Conservation (phyloP, 1,140 invertebrate species). For the Ooceraea biroi region DNA sequence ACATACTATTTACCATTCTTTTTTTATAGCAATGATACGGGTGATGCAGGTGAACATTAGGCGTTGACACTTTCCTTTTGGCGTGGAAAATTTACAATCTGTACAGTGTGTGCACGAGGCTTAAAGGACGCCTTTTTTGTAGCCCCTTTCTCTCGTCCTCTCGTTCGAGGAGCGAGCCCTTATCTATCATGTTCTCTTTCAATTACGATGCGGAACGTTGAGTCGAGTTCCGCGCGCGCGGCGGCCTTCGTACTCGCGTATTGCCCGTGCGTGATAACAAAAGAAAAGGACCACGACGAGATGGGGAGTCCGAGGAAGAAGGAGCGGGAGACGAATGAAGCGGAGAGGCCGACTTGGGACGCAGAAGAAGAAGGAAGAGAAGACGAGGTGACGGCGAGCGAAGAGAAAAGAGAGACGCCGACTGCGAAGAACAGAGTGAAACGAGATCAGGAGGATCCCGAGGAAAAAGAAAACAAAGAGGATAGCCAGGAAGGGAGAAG, state of each 20-base stretch:
- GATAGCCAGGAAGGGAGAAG: constrained; percentile 1
- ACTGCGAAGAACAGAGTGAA: constrained; percentile 17
- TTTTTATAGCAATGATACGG: neutral
- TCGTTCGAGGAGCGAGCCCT: constrained; percentile 58
- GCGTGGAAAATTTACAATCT: neutral
- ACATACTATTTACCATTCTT: neutral
- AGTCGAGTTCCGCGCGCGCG: constrained; percentile 41
- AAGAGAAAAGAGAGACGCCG: neutral
- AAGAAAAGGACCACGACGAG: constrained; percentile 10
- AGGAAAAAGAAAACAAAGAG: constrained; percentile 19
- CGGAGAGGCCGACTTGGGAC: constrained; percentile 15
- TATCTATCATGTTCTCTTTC: constrained; percentile 75
- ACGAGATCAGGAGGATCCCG: constrained; percentile 48
- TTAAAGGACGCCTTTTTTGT: constrained; percentile 31
- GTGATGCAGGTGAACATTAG: neutral
- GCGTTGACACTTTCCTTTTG: neutral
- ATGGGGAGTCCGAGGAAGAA: constrained; percentile 32
- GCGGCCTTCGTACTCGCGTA: constrained; percentile 58
- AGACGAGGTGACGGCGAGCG: neutral
- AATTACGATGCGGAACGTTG: constrained; percentile 72
- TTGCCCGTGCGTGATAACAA: constrained; percentile 40
- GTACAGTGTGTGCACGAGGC: constrained; percentile 23
- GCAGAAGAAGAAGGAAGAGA: constrained; percentile 53
- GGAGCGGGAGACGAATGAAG: constrained; percentile 51
- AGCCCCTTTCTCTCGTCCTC: constrained; percentile 34